These are phyloP conservation scores for Lepilemur ruficaudatus DNA, from an alignment of 2,797 vertebrate genomes.

Conservation along the genomic window DNA sequence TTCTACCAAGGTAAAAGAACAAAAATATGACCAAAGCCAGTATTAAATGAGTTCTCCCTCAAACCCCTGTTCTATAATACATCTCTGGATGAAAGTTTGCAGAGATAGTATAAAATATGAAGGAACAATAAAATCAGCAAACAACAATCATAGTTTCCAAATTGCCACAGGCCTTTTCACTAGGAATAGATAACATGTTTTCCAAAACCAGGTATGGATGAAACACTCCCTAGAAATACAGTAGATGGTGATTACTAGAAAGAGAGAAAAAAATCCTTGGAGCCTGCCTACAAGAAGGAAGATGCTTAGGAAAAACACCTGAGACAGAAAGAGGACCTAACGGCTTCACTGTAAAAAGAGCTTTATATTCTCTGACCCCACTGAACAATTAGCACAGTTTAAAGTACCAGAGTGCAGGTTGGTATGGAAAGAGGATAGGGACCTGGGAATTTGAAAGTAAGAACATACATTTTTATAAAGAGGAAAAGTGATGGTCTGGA, in stretches of 20 bases:
- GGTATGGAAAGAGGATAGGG: not conserved
- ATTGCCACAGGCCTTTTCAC: not conserved
- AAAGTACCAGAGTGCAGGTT: not conserved
- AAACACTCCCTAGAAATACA: not conserved
- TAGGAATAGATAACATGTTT: not conserved
- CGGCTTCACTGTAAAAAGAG: not conserved
- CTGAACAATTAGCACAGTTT: not conserved
- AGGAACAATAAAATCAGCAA: not conserved
- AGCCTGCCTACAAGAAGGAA: not conserved
- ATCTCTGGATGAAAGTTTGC: not conserved
- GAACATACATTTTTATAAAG: not conserved
- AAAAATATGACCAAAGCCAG: not conserved
- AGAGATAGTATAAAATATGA: not conserved
- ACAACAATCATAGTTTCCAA: not conserved
- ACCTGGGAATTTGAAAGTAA: not conserved
- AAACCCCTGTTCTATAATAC: not conserved
- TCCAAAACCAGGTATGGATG: not conserved
- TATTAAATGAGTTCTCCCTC: not conserved
- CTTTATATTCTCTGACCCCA: not conserved
- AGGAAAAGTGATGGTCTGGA: not conserved
- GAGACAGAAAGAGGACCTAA: not conserved
- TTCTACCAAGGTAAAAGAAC: not conserved
- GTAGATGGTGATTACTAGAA: not conserved
- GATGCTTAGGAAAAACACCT: slow-evolving; percentile 5
- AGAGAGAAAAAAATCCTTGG: not conserved